phyloP scores from a whole-genome alignment of 2,888 invertebrate species.

The Rhyacophila evoluta region DNA sequence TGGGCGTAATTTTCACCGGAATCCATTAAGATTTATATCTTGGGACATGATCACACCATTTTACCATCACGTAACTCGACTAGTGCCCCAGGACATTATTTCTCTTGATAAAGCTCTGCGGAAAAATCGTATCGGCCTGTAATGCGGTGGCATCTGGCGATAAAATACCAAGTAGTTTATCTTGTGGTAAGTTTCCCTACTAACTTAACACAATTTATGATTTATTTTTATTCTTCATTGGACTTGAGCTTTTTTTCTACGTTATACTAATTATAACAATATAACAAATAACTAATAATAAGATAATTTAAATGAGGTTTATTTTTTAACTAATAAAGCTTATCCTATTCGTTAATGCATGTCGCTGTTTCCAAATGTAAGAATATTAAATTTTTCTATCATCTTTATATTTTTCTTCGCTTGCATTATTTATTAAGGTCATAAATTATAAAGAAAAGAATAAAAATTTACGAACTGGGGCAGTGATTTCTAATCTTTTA shows the following conservation, averaged over 20 bases:
- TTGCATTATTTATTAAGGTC: too few relatives aligned
- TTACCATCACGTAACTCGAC: background rate
- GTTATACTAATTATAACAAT: too few relatives aligned
- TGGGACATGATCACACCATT: conserved; percentile 42
- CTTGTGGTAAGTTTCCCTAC: background rate
- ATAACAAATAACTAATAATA: too few relatives aligned
- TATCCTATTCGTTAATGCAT: background rate
- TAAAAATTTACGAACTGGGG: too few relatives aligned
- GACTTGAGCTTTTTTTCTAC: too few relatives aligned
- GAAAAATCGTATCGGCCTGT: background rate
- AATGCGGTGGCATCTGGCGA: background rate
- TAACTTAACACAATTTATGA: background rate
- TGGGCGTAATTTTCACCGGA: conserved; percentile 49
- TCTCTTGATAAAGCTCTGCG: background rate
- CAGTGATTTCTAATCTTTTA: too few relatives aligned
- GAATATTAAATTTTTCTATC: too few relatives aligned
- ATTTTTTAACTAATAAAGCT: background rate
- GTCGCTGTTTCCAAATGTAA: too few relatives aligned
- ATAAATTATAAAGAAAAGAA: too few relatives aligned
- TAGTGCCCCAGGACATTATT: background rate
- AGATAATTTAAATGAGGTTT: too few relatives aligned
- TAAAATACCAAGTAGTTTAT: background rate
- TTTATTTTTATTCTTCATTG: too few relatives aligned
- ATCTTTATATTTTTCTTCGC: too few relatives aligned
- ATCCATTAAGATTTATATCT: conserved; percentile 52